A percentile compares a stretch with the other conserved stretches of the same genome.
Conservation (phyloP, 2,797 vertebrate species). For the Darevskia nairensis region DNA sequence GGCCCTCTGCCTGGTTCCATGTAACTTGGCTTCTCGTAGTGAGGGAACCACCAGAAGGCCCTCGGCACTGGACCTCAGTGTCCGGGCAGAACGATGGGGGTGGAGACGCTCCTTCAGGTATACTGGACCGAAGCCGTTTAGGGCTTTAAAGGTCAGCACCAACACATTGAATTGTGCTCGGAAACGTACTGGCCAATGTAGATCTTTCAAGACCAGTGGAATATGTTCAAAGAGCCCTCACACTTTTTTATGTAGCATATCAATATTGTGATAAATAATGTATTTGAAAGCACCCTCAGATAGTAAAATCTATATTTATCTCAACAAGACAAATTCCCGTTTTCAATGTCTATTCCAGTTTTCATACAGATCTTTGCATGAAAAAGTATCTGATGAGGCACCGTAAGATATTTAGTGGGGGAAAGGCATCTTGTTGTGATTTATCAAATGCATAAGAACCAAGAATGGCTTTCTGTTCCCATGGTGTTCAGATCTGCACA, state of each 20-base stretch:
- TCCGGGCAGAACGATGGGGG: too few species aligned
- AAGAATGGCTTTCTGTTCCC: background rate
- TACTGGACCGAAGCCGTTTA: too few species aligned
- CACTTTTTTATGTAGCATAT: background rate
- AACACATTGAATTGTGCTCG: too few species aligned
- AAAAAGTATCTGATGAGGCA: background rate
- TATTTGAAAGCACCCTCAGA: background rate
- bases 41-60: too few species aligned
- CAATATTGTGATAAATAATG: background rate
- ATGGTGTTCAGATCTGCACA: background rate
- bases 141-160: too few species aligned
- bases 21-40: too few species aligned
- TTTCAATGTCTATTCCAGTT: background rate
- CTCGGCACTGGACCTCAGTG: too few species aligned
- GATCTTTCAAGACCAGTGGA: too few species aligned
- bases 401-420: background rate
- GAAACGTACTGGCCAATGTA: too few species aligned
- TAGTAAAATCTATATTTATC: background rate
- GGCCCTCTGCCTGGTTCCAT: too few species aligned
- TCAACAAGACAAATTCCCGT: background rate
- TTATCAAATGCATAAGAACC: background rate
- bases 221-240: background rate
- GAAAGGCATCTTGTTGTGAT: background rate
- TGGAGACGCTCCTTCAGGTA: too few species aligned
- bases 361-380: background rate